These are phyloP conservation scores for Neostethus bicornis DNA, from an alignment of 2,797 vertebrate genomes.

Conservation along the genomic window DNA sequence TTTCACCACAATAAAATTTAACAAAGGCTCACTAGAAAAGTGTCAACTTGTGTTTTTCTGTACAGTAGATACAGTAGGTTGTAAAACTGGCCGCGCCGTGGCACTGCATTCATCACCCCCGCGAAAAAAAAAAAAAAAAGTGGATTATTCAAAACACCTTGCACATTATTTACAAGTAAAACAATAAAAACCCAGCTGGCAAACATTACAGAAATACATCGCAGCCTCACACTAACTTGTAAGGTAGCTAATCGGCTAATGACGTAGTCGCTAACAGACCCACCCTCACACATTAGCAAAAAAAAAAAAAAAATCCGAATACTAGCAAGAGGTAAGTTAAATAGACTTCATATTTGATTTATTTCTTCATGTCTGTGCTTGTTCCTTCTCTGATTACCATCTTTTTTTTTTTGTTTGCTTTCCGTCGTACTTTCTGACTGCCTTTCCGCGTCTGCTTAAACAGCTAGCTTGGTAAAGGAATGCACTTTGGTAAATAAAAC, in stretches of 20 bases:
- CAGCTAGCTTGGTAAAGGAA: slow-evolving; percentile 87
- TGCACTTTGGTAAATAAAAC: slow-evolving; percentile 97
- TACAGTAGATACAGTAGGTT: slow-evolving; percentile 96
- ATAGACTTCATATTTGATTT: slow-evolving; percentile 17
- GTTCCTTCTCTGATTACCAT: slow-evolving; percentile 4
- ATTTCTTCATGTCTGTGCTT: slow-evolving; percentile 3
- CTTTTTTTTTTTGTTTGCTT: background rate
- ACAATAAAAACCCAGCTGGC: slow-evolving; percentile 81
- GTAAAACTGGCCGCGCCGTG: slow-evolving; percentile 92
- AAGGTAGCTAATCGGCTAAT: slow-evolving; percentile 32
- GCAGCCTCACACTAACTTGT: slow-evolving; percentile 79
- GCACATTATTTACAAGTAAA: slow-evolving; percentile 84
- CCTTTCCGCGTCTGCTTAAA: slow-evolving; percentile 32
- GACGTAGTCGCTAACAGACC: slow-evolving; percentile 39
- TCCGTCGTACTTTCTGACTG: slow-evolving; percentile 5
- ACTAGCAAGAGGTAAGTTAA: slow-evolving; percentile 48
- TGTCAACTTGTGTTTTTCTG: slow-evolving; percentile 91
- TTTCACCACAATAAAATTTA: slow-evolving; percentile 99
- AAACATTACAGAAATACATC: slow-evolving; percentile 90
- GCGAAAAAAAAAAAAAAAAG: too few relatives aligned
- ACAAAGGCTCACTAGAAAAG: slow-evolving; percentile 97
- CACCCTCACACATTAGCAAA: slow-evolving; percentile 24
- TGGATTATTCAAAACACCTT: slow-evolving; percentile 66
- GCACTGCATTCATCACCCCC: slow-evolving; percentile 83
- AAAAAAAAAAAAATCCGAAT: slow-evolving; percentile 9